Conservation (phyloP, 2,888 invertebrate genomes). For the Spisula subtruncata region DNA sequence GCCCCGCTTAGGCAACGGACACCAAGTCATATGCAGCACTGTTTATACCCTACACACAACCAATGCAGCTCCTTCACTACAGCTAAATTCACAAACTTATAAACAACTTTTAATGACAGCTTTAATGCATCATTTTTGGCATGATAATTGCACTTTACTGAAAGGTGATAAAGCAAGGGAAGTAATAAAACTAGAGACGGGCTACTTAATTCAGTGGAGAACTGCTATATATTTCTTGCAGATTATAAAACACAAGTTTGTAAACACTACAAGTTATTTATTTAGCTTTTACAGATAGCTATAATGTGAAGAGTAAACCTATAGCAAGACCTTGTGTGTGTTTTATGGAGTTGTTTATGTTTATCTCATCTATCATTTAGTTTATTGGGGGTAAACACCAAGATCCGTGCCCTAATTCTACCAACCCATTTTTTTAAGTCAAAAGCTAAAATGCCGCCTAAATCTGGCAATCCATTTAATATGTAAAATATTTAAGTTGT, state of each 20-base stretch:
- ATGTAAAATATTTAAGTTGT: neutral
- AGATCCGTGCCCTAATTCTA: neutral
- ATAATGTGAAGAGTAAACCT: neutral
- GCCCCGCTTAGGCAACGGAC: too few species aligned
- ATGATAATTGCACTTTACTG: too few species aligned
- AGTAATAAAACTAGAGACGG: neutral
- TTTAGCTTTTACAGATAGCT: neutral
- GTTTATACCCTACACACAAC: too few species aligned
- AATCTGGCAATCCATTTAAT: neutral
- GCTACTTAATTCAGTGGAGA: neutral
- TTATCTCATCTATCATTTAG: neutral
- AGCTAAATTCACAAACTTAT: too few species aligned
- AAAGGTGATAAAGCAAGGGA: constrained; percentile 1
- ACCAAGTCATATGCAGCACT: too few species aligned
- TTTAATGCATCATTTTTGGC: too few species aligned
- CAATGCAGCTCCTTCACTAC: too few species aligned
- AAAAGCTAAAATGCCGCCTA: neutral
- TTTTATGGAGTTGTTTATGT: constrained; percentile 12
- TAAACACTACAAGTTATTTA: constrained; percentile 18
- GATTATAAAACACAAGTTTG: constrained; percentile 16
- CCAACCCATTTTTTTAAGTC: neutral
- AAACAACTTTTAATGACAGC: too few species aligned
- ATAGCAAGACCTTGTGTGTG: neutral
- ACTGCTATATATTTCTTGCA: neutral
- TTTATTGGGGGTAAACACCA: neutral